Base-by-base conservation (phyloP, 2,888 invertebrate genomes). In the Brachyptera risi region DNA sequence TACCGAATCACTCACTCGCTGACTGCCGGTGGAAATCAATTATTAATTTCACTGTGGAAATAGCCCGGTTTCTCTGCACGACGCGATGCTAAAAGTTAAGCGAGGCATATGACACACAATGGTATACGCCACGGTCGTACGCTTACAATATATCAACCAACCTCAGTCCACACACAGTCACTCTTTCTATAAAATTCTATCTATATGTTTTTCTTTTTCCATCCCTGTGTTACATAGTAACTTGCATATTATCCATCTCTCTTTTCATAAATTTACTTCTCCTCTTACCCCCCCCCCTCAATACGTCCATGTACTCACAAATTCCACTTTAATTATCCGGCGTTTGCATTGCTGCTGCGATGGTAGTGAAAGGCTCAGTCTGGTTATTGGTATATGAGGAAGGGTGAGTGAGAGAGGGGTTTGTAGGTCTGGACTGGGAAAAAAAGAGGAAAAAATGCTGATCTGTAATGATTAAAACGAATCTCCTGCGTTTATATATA, bases 311-410 rank as follows among this genome's bases (percentile, higher is more conserved):
- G 50, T 58, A 42, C 62, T 60, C 63, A 58, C 63, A 63, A 63
- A 65, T 62, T 65, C 64, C 62, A 65, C 62, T 65, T 65, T 65
- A 65, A 65, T 65, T 65, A 65, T 65, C 64, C 62, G 62, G 62
- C 64, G 60, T 65, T 65, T 65, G 64, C 61, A 58, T 62, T 21
- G 47, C 31, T 31, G 31, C n/a, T n/a, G 47, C 24, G 62, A 61
- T 56, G 61, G n/a, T n/a, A 57, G 63, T 58, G 58, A 61, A 60
- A 61, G n/a, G 11, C 31, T 31, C 31, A n/a, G 31, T 31, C 7
- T 31, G 31, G 7, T 31, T 31, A 31, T 31, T 61, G 59, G 64
- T 42, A 37, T 47, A 54, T 54, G 61, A 61, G 57, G 59, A 54
- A 23, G 37, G 56, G 38, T 13, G 40, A 21, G 11, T 11, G 23